phyloP scores from a whole-genome alignment of 2,888 invertebrate species.

The Calameuta filiformis region DNA sequence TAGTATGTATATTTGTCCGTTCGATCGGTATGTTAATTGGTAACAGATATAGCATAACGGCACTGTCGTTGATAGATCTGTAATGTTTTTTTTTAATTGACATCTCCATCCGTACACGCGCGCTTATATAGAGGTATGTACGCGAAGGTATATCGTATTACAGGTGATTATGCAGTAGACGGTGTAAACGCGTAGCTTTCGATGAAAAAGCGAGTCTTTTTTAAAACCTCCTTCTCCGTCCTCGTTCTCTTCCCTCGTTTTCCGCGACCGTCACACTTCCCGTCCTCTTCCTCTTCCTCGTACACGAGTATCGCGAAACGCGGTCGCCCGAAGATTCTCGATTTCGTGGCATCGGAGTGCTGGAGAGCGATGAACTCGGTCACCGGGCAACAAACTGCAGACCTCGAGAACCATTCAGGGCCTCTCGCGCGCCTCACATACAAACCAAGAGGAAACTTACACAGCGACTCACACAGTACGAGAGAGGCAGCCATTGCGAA shows the following conservation, averaged over 20 bases:
- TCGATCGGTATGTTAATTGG: neutral
- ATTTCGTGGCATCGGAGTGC: slow-evolving; percentile 53
- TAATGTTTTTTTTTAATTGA: neutral
- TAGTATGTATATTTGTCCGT: neutral
- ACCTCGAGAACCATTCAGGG: slow-evolving; percentile 32
- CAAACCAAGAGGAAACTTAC: neutral
- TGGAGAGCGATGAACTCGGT: slow-evolving; percentile 65
- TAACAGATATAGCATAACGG: neutral
- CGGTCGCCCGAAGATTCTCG: slow-evolving; percentile 55
- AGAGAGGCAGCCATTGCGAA: neutral
- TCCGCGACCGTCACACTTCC: neutral
- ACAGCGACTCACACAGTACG: no score
- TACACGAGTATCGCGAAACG: slow-evolving; percentile 18
- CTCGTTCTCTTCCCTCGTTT: neutral
- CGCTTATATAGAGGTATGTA: neutral
- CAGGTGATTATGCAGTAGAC: neutral
- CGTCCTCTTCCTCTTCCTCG: neutral
- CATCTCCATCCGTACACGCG: neutral
- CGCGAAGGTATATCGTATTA: neutral
- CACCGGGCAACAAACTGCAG: slow-evolving; percentile 66
- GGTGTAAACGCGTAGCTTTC: slow-evolving; percentile 15
- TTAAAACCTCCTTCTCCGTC: slow-evolving; percentile 11
- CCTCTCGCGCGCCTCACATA: neutral
- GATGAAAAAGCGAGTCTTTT: slow-evolving; percentile 56
- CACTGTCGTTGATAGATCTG: neutral